Conservation (phyloP, 37 sponge, comb jelly and placozoan species). For the Axinella damicornis region DNA sequence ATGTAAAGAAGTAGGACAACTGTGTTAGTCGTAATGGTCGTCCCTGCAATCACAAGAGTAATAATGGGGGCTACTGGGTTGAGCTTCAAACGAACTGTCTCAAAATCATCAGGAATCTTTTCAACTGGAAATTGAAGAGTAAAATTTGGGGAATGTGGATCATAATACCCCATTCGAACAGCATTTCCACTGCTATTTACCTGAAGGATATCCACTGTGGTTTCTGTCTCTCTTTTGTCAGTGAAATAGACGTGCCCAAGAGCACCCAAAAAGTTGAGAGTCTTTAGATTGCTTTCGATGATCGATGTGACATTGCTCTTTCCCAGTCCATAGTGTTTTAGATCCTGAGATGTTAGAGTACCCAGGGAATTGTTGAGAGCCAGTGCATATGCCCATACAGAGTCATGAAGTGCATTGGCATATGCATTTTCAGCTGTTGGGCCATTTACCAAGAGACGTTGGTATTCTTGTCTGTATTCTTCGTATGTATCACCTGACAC, state of each 20-base stretch:
- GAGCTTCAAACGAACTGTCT: background rate
- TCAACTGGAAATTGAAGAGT: background rate
- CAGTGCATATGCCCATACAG: constrained; percentile 46
- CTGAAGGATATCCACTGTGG: constrained; percentile 10
- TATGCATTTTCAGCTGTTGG: too few relatives aligned
- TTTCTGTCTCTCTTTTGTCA: background rate
- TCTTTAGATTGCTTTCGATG: background rate
- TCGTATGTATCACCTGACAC: too few relatives aligned
- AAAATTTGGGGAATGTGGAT: background rate
- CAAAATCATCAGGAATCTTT: constrained; percentile 3
- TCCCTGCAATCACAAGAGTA: background rate
- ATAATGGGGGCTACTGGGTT: too few relatives aligned
- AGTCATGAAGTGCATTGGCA: constrained; percentile 42
- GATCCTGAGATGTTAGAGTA: background rate
- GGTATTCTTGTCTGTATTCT: too few relatives aligned
- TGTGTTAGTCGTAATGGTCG: background rate
- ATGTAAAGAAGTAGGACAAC: constrained; percentile 10
- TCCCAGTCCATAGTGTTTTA: background rate
- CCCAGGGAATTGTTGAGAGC: constrained; percentile 49
- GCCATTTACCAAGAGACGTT: background rate
- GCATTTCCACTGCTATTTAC: constrained; percentile 4
- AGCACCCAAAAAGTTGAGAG: constrained; percentile 29
- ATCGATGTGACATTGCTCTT: constrained; percentile 31
- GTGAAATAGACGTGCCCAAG: constrained; percentile 19
- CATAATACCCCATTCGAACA: background rate